Evolutionary conservation across 2,888 invertebrate genomes (phyloP), one percentile per base, ranked within the genome.

Genomic region (Meliscaeva auricollis): DNA sequence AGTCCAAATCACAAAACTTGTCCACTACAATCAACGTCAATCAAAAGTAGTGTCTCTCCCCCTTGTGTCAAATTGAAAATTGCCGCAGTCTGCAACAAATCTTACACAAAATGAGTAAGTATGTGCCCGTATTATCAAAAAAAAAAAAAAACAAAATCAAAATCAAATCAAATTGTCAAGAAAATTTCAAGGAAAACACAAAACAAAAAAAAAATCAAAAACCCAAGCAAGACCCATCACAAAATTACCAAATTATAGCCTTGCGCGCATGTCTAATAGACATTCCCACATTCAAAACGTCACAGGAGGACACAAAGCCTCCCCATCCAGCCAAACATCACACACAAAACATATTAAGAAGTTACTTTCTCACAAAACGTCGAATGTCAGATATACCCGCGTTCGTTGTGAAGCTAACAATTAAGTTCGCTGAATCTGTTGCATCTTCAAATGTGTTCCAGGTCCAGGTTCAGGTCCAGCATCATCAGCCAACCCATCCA

Each of bases 21-120:
- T 85, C 81, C 76, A 77, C 85, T 74, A 77, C 85, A 85, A 85
- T 85, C 85, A 85, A 77, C 73, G 85, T 85, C 85, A 81, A 73
- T 85, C 85, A 85, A 72, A 62, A 50, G 68, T 26, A n/a, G 26
- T 81, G 76, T 81, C 73, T 73, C 85, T 73, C 76, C 85, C 69
- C 81, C 73, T 81, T 85, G 80, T 77, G 81, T 85, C 81, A 81
- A 85, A 85, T 77, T 81, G 68, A 69, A 81, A 85, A 76, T 73
- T 80, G 76, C 81, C 48, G 4, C 15, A 56, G 35, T 69, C 76
- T 62, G 74, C 13, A 22, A 41, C 66, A 64, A 68, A 69, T 48
- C 35, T 17, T 9, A 11, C 9, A 54, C 32, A 52, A 35, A 70
- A n/a, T n/a, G n/a, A 69, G 68, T 77, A 58, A 69, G 74, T 69